Evolutionary conservation across 2,797 vertebrate genomes (phyloP), one percentile per base, ranked within the genome.

Genomic region (Enoplosus armatus): DNA sequence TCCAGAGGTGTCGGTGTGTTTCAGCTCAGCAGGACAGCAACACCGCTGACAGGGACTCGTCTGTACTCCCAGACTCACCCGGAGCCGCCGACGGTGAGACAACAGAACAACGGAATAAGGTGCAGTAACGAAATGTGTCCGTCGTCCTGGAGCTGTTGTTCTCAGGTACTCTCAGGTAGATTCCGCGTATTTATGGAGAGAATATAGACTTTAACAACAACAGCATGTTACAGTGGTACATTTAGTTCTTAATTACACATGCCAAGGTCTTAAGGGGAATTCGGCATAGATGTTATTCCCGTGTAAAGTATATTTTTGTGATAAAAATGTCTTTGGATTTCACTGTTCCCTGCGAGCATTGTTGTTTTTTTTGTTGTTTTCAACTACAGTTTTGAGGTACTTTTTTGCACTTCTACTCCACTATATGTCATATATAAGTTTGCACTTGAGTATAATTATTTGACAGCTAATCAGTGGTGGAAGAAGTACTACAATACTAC

Each of bases 91-190:
- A 95, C 92, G 2, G 10, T 94, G 47, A 87, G 56, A 15, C 75
- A 82, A 10, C 94, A 96, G 22, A 59, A 60, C 48, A 15, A 86
- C 71, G 95, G 95, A 66, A 93, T 96, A 64, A 93, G 95, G 95
- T 95, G 64, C 58, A 6, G 60, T 4, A 6, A 0, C 18, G 1
- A 62, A 48, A 55, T 1, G 20, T n/a, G 56, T 60, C 43, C 16
- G 24, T 4, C 41, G 3, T 8, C 16, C 16, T 3, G 1, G 1
- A 56, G 0, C n/a, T 29, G 6, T 26, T 14, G 8, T 2, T 31
- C 2, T 0, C 64, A 10, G 7, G 1, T 53, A 39, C 8, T n/a
- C 14, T 10, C 37, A 1, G 2, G 0, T 12, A 59, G 6, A 78
- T 33, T 37, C 6, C 0, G 6, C 0, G 0, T 6, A 64, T 50